Conservation (phyloP, 2,113 vertebrate genomes). For the Paracanthobrama guichenoti region DNA sequence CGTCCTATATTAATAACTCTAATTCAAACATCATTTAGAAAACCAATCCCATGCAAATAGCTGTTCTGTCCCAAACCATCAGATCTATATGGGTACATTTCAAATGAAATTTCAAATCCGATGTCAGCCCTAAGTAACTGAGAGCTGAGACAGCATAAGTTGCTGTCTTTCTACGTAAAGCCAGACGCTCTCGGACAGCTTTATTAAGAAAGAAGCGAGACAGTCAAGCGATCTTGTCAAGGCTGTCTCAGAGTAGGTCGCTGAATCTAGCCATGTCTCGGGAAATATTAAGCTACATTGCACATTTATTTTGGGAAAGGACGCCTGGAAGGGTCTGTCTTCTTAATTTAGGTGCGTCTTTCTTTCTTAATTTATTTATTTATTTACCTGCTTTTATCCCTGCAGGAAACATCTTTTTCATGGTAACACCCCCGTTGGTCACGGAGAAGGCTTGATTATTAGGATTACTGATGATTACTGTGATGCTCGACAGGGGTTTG, state of each 20-base stretch:
- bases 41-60: background rate
- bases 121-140: slow-evolving; percentile 12
- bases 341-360: slow-evolving; percentile 32
- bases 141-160: slow-evolving; percentile 25
- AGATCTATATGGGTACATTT: background rate
- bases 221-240: slow-evolving; percentile 9
- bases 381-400: slow-evolving; percentile 66
- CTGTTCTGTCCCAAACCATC: background rate
- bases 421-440: slow-evolving; percentile 29
- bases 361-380: slow-evolving; percentile 47
- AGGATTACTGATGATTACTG: slow-evolving; percentile 69
- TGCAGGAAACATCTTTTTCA: slow-evolving; percentile 64
- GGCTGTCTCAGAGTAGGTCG: slow-evolving; percentile 7
- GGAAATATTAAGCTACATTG: slow-evolving; percentile 1
- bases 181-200: slow-evolving; percentile 6
- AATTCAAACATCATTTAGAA: background rate
- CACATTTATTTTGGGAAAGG: slow-evolving; percentile 19
- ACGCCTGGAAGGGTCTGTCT: slow-evolving; percentile 65
- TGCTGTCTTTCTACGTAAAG: background rate
- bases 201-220: slow-evolving; percentile 30
- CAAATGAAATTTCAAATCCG: background rate
- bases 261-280: background rate
- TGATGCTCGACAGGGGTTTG: slow-evolving; percentile 53
- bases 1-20: slow-evolving; percentile 1
- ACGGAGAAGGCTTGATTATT: slow-evolving; percentile 57